These are phyloP conservation scores for Metacarcinus magister DNA, from an alignment of 2,888 invertebrate species.

Conservation along the genomic window DNA sequence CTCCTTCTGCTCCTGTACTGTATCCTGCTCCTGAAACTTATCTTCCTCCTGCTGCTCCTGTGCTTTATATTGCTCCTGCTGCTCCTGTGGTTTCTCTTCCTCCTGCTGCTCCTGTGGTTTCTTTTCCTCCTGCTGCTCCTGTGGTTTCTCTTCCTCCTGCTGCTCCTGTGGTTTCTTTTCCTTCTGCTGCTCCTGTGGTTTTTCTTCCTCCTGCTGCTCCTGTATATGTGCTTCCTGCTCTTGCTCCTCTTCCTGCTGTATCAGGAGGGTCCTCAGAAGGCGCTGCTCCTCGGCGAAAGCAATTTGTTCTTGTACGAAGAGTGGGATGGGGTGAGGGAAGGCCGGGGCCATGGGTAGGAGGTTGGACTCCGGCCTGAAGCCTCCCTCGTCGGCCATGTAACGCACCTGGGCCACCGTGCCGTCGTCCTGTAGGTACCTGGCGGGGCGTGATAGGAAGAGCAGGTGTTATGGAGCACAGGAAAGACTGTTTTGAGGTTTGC, in stretches of 20 bases:
- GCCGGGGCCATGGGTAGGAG: conserved; percentile 66
- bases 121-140: background rate
- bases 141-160: background rate
- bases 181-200: conserved; percentile 27
- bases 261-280: conserved; percentile 38
- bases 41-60: background rate
- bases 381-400: conserved; percentile 68
- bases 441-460: background rate
- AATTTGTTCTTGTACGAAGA: conserved; percentile 69
- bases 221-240: background rate
- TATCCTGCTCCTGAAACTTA: too few species aligned
- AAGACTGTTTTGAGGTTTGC: too few species aligned
- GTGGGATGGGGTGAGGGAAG: conserved; percentile 72
- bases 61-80: background rate
- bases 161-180: background rate
- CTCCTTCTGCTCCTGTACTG: background rate
- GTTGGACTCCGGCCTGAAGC: conserved; percentile 64
- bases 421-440: conserved; percentile 64
- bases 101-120: background rate
- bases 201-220: conserved; percentile 34
- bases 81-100: background rate
- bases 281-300: conserved; percentile 70
- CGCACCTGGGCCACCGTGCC: conserved; percentile 57
- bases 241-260: background rate
- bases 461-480: background rate